Conservation (phyloP, 2,888 invertebrate genomes). For the Leptogaster cylindrica region DNA sequence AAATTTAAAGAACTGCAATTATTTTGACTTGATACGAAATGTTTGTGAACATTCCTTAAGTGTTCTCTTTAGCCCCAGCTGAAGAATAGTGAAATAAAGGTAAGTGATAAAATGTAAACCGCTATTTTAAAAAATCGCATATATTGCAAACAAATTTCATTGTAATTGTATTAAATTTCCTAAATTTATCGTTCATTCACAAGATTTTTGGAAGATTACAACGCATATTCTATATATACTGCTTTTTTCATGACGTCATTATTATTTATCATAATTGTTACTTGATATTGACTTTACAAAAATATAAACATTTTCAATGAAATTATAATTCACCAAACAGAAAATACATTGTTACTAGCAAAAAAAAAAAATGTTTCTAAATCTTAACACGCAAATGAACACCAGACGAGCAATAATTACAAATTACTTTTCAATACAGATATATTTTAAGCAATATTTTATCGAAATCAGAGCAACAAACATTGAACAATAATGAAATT, state of each 20-base stretch:
- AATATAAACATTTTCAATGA: constrained; percentile 27
- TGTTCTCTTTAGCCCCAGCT: no score
- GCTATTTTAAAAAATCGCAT: no score
- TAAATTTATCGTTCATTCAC: constrained; percentile 15
- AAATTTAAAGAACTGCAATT: no score
- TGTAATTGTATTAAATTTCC: constrained; percentile 2
- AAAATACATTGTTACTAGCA: no score
- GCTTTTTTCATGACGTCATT: neutral
- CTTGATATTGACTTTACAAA: constrained; percentile 15
- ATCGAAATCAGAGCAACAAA: constrained; percentile 13
- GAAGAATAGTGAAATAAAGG: no score
- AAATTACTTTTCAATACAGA: no score
- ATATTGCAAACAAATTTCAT: constrained; percentile 22
- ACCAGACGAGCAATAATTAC: neutral
- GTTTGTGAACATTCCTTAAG: no score
- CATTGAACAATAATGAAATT: neutral
- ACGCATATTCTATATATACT: constrained; percentile 32
- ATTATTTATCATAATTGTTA: neutral
- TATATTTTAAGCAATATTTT: no score
- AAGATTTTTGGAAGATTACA: constrained; percentile 37
- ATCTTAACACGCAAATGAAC: neutral
- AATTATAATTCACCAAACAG: no score
- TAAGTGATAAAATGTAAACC: no score
- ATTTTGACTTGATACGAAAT: no score
- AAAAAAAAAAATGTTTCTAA: no score